Base-by-base conservation (phyloP, 2,797 vertebrate genomes). In the Bucorvus abyssinicus region DNA sequence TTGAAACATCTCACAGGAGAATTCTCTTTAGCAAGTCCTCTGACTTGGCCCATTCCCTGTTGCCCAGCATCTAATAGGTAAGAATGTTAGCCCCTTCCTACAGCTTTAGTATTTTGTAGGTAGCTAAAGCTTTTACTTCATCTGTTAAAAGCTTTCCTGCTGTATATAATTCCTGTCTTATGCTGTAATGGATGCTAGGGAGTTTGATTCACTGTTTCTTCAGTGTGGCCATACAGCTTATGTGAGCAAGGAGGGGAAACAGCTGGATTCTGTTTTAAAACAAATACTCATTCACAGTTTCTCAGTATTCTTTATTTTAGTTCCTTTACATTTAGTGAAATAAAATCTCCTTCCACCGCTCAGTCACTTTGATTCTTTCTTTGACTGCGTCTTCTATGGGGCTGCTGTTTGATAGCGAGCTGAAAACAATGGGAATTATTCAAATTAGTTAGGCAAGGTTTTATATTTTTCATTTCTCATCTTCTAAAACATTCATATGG, bases 221-320 rank as follows among this genome's bases (percentile, higher is more conserved):
- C 68, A 34, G n/a, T 84, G 78, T 93, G 65, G 71, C 32, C 87
- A 53, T 94, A 84, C 47, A 64, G 14, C 93, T 97, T 90, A 74
- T 91, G 85, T 91, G 69, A 95, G 90, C 32, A 85, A 91, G 92
- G 80, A 95, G 67, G 88, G 79, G 82, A 93, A 97, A 92, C 80
- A 97, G 92, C 85, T 96, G 96, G 93, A 85, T 97, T 89, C 89
- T 93, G 86, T 96, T 97, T 94, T 81, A 95, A 97, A 97, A 97
- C 94, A 97, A 97, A 90, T 92, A 96, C 57, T 95, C 93, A 83
- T 70, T 97, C 92, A 95, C 85, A 60, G 94, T 94, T 96, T 69
- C 34, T 92, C 74, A 55, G 29, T 93, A 75, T 91, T 82, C 40
- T 97, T 98, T 97, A 96, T 93, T 97, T 97, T 96, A 86, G 60